phyloP scores from a whole-genome alignment of 2,888 invertebrate genomes.

The Tanypteryx hageni region DNA sequence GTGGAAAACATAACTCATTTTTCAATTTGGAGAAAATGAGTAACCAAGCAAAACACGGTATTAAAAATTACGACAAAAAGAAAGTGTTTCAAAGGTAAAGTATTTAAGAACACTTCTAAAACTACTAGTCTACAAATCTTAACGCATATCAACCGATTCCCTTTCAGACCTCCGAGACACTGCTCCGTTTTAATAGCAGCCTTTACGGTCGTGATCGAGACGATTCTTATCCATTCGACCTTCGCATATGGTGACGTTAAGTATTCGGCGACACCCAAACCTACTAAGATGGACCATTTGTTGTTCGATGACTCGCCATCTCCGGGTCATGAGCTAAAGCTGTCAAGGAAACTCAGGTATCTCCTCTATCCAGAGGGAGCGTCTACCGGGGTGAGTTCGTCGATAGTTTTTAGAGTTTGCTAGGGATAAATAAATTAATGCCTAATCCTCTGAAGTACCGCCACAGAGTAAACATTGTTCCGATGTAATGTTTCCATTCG shows the following conservation, averaged over 20 bases:
- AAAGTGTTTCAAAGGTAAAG: no score
- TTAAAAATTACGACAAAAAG: no score
- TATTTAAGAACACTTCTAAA: no score
- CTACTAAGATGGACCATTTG: neutral
- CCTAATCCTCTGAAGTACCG: no score
- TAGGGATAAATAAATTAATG: no score
- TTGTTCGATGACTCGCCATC: neutral
- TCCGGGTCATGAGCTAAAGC: neutral
- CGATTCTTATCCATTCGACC: neutral
- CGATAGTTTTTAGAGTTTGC: neutral
- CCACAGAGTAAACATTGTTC: no score
- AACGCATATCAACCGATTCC: neutral
- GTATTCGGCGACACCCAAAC: neutral
- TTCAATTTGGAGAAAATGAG: no score
- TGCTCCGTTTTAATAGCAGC: neutral
- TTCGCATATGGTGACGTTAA: neutral
- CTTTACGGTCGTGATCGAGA: neutral
- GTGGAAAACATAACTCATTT: no score
- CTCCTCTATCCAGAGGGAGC: conserved; percentile 73
- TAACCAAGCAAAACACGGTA: no score
- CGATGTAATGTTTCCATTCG: no score
- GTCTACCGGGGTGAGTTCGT: conserved; percentile 73
- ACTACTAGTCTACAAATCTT: neutral
- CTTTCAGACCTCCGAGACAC: neutral
- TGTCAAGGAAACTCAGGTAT: conserved; percentile 71